phyloP scores from a whole-genome alignment of 2,797 vertebrate species.

The Hydrophis major region DNA sequence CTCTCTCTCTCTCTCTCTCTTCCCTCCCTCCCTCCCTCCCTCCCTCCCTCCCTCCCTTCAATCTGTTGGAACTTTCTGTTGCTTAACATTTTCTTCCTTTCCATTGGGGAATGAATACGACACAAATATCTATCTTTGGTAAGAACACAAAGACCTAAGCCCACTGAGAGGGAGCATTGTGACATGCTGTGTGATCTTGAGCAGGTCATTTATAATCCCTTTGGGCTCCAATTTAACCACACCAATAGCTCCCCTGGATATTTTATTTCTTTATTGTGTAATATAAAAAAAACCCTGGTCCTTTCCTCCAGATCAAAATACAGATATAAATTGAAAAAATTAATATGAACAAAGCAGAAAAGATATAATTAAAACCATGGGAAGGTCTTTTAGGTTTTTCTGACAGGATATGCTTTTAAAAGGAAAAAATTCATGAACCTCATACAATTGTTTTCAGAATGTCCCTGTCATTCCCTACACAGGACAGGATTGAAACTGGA shows the following conservation, averaged over 20 bases:
- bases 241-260: slow-evolving; percentile 15
- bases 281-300: neutral
- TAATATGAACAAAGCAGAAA: slow-evolving; percentile 3
- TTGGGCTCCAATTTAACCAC: slow-evolving; percentile 27
- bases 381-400: neutral
- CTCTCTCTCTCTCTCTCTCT: neutral
- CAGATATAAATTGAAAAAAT: neutral
- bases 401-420: neutral
- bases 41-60: neutral
- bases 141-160: slow-evolving; percentile 1
- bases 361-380: neutral
- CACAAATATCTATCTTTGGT: neutral
- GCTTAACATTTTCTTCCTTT: neutral
- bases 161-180: slow-evolving; percentile 10
- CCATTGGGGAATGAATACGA: neutral
- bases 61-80: neutral
- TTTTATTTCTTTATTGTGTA: slow-evolving; percentile 1
- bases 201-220: slow-evolving; percentile 13
- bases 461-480: slow-evolving; percentile 48
- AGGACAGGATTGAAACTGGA: slow-evolving; percentile 52
- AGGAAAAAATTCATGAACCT: slow-evolving; percentile 26
- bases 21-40: neutral
- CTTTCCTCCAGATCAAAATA: slow-evolving; percentile 15
- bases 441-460: slow-evolving; percentile 49
- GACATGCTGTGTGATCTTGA: slow-evolving; percentile 24